Conservation (phyloP, 2,888 invertebrate species). For the Tholera decimalis region DNA sequence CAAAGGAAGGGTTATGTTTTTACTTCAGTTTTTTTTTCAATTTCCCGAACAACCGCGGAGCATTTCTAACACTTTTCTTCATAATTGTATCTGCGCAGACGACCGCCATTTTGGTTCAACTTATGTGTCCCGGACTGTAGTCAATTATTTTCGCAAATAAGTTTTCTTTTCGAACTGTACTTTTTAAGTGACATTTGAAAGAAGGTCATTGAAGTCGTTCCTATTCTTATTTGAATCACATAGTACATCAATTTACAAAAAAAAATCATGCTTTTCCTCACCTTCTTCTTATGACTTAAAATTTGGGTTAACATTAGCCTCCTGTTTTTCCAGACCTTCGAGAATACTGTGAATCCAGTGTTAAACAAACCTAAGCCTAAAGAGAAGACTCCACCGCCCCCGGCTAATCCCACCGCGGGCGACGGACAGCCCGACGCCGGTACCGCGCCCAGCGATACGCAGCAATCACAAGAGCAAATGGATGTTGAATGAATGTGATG, state of each 20-base stretch:
- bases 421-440: conserved; percentile 74
- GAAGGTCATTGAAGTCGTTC: no score
- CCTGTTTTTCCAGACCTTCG: conserved; percentile 89
- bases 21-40: no score
- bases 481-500: conserved; percentile 84
- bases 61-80: no score
- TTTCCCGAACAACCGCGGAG: no score
- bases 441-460: conserved; percentile 62
- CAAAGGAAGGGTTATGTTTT: no score
- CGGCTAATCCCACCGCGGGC: conserved; percentile 77
- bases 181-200: no score
- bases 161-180: no score
- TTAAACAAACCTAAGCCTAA: conserved; percentile 98
- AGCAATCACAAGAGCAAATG: conserved; percentile 82
- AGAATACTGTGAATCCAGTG: conserved; percentile 93
- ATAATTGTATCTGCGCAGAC: no score
- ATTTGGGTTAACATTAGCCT: conserved; percentile 7
- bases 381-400: conserved; percentile 90
- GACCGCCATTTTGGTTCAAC: no score
- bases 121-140: no score
- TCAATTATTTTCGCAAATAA: no score
- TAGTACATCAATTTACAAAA: not conserved
- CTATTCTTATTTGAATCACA: no score
- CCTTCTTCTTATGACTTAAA: not conserved
- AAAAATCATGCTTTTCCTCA: not conserved